Evolutionary conservation across 2,888 invertebrate genomes (phyloP).

Genomic region (Thecophora atra): DNA sequence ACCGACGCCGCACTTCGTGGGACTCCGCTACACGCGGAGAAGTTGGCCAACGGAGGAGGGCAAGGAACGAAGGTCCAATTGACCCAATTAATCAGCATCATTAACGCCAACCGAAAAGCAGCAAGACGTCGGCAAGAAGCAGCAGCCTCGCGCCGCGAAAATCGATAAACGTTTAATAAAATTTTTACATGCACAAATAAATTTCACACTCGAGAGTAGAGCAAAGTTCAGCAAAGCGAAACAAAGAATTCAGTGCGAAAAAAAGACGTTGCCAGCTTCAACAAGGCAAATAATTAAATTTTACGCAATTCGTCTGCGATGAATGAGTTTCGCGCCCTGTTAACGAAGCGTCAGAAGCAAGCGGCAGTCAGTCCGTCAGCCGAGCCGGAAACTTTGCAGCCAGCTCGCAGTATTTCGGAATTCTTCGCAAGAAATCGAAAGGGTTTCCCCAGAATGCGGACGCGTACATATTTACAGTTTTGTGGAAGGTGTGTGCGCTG

Average conservation of each 20-base stretch:
- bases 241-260: background rate
- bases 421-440: constrained; percentile 45
- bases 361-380: background rate
- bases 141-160: constrained; percentile 23
- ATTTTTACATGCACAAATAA: background rate
- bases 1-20: background rate
- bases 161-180: background rate
- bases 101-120: constrained; percentile 47
- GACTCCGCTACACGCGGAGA: background rate
- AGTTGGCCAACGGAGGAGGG: background rate
- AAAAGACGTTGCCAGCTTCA: background rate
- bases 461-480: background rate
- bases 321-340: constrained; percentile 33
- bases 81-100: constrained; percentile 60
- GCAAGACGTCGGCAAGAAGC: constrained; percentile 35
- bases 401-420: constrained; percentile 39
- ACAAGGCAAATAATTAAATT: constrained; percentile 34
- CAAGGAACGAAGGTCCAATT: too few species aligned
- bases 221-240: background rate
- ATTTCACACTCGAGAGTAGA: constrained; percentile 1
- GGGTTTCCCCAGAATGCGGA: constrained; percentile 42
- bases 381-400: constrained; percentile 27
- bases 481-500: constrained; percentile 5
- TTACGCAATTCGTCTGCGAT: constrained; percentile 35
- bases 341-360: background rate